A percentile compares a stretch with the other conserved stretches of the same genome.
Evolutionary conservation across 2,797 vertebrate genomes (phyloP).

Genomic region (Parambassis ranga): DNA sequence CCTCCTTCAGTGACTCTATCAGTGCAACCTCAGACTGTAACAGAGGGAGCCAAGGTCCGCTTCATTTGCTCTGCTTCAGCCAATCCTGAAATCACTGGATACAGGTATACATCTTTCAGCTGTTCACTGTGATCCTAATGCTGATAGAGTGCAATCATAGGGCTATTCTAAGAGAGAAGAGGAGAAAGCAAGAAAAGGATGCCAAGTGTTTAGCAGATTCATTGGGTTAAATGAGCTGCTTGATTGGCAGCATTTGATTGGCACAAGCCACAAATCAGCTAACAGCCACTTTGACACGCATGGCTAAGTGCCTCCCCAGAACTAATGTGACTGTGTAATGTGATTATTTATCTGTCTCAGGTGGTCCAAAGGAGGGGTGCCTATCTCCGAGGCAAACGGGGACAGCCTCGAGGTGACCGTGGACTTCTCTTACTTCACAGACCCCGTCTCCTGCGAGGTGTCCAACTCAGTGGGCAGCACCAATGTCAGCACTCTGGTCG

Average conservation of each 20-base stretch:
- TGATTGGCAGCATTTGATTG: constrained; percentile 65
- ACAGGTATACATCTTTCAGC: constrained; percentile 79
- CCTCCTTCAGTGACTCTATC: constrained; percentile 90
- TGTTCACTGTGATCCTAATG: not conserved
- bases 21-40: constrained; percentile 88
- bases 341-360: constrained; percentile 71
- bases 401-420: constrained; percentile 87
- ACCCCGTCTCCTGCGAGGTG: constrained; percentile 91
- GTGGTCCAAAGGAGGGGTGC: constrained; percentile 91
- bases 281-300: constrained; percentile 57
- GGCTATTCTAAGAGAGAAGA: not conserved
- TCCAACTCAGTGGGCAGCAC: constrained; percentile 91
- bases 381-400: constrained; percentile 86
- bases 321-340: constrained; percentile 52
- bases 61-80: constrained; percentile 90
- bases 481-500: constrained; percentile 90
- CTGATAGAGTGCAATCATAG: not conserved
- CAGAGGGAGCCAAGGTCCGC: constrained; percentile 88
- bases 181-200: not conserved
- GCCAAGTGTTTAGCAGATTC: not conserved
- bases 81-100: constrained; percentile 90
- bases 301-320: constrained; percentile 42
- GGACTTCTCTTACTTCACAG: constrained; percentile 90
- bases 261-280: constrained; percentile 56
- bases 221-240: constrained; percentile 20